Base-by-base conservation (phyloP, 37 sponge, comb jelly and placozoan genomes). In the Spongilla lacustris region DNA sequence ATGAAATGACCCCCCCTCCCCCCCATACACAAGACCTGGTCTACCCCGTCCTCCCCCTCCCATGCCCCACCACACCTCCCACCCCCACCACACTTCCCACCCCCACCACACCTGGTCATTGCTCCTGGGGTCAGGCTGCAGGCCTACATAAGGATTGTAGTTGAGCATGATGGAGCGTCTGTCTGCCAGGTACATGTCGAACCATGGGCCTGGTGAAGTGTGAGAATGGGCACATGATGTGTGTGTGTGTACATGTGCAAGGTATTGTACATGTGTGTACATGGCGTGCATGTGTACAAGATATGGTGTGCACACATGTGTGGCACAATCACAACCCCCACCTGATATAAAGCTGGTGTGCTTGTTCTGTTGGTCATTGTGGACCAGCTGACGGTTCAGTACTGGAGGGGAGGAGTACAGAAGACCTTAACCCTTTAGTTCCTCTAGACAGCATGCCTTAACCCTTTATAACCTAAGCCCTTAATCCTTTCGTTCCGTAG, bases 271-370 rank as follows among this genome's bases (percentile, higher is more conserved):
- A 8, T 46, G 46, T 46, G 46, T 46, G 46, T 46, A 8, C 8
- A 8, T 46, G 46, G 46, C 6, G 71, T 70, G 71, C 10, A 26
- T 70, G 71, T 27, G 25, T 30, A 9, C 26, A 31, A 31, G 5
- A 76, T 26, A 8, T 27, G 34, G 9, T 76, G 26, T 38, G 26
- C 46, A 11, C 11, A 76, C 8, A 30, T 76, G 37, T 31, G 12
- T 30, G 46, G 8, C 8, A 10, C 8, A 46, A 46, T 6, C 10
- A 13, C 48, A 13, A 12, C 14, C 24, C 78, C 28, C 38, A 87
- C 91, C 86, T 35, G 88, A 33, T 70, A 98, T 94, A 87, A 91
- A 98, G 81, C 95, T 96, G 77, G 96, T 96, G 89, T 98, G 95
- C 68, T 92, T 91, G 93, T 98, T 96, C 58, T 73, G 25, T 71